Percentiles rank a stretch among this genome's conserved stretches.
These are phyloP conservation scores for Trichonephila clavipes DNA, from an alignment of 1,140 invertebrate genomes.

Conservation along the genomic window DNA sequence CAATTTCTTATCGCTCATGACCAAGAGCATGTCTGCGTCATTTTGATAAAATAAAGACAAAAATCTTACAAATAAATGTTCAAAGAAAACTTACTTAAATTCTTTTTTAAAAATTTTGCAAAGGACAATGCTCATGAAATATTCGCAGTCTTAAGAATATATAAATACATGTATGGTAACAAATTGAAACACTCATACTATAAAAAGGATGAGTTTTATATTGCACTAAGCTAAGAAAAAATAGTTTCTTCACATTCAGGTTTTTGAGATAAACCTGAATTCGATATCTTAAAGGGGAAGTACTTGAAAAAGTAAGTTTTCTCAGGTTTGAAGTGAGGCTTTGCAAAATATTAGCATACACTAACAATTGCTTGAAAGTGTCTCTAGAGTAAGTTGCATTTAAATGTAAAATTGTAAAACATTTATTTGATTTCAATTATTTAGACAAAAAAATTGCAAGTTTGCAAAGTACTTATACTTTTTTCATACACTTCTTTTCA, in stretches of 20 bases:
- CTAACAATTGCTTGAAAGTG: neutral
- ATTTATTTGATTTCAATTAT: neutral
- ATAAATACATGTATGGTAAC: neutral
- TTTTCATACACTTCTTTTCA: neutral
- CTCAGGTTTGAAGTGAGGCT: neutral
- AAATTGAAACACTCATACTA: neutral
- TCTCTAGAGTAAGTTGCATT: neutral
- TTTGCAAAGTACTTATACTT: neutral
- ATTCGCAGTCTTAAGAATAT: neutral
- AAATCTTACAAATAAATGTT: neutral
- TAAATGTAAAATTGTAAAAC: neutral
- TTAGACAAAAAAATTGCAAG: neutral
- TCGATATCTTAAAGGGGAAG: neutral
- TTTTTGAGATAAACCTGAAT: neutral
- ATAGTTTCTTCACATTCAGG: neutral
- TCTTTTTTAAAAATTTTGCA: neutral
- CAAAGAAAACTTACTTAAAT: constrained; percentile 4
- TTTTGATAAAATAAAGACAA: neutral
- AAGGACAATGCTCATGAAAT: no score
- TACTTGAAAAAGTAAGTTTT: neutral
- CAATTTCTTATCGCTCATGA: neutral
- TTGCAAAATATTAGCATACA: neutral
- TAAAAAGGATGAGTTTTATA: neutral
- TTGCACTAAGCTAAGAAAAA: neutral
- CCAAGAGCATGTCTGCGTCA: constrained; percentile 4